phyloP scores from a whole-genome alignment of 1,140 invertebrate species.

The Euglossa dilemma region DNA sequence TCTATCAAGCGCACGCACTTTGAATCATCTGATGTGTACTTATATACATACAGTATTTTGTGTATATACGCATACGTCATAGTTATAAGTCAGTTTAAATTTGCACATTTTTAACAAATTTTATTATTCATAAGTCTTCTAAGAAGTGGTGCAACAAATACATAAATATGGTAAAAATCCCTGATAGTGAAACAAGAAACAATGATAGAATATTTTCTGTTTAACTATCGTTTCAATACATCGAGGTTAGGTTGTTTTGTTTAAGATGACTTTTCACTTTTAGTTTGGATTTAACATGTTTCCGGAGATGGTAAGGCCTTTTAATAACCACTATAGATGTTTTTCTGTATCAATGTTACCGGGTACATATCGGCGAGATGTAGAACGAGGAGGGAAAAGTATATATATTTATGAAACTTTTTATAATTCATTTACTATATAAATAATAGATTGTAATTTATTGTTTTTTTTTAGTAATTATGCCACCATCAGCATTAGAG shows the following conservation, averaged over 20 bases:
- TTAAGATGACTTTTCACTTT: constrained; percentile 82
- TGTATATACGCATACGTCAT: background rate
- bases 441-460: background rate
- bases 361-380: constrained; percentile 95
- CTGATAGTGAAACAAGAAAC: background rate
- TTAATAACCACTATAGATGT: constrained; percentile 93
- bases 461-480: constrained; percentile 90
- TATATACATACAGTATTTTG: background rate
- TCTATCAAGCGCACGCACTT: background rate
- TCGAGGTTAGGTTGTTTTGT: constrained; percentile 47
- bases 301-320: constrained; percentile 90
- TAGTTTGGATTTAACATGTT: constrained; percentile 93
- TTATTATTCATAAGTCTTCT: background rate
- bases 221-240: constrained; percentile 5
- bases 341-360: constrained; percentile 98
- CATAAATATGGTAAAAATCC: constrained; percentile 52
- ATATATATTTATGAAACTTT: background rate
- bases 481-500: constrained; percentile 98
- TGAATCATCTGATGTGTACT: background rate
- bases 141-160: constrained; percentile 1
- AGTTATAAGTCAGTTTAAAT: constrained; percentile 26
- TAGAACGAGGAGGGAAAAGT: constrained; percentile 99
- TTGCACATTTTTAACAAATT: constrained; percentile 1
- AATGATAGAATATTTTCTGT: constrained; percentile 20
- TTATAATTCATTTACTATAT: constrained; percentile 4